Evolutionary conservation across 2,797 vertebrate genomes (phyloP).

Genomic region (Myripristis murdjan): DNA sequence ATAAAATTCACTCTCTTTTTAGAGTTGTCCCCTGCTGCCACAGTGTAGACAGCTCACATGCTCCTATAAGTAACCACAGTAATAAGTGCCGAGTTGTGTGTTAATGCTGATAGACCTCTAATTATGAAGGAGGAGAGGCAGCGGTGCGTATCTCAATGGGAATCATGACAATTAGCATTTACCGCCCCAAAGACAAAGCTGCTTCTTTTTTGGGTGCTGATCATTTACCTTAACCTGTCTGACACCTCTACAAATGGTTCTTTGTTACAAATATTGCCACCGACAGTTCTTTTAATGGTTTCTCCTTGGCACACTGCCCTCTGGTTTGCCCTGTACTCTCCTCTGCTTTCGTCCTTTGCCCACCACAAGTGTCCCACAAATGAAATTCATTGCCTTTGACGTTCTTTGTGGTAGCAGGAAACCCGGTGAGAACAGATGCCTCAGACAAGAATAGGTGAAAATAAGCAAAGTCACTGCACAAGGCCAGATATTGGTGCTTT

Average conservation of each 20-base stretch:
- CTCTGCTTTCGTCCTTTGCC: not conserved
- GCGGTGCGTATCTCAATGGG: not conserved
- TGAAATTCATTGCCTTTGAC: conserved; percentile 27
- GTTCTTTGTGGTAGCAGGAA: conserved; percentile 2
- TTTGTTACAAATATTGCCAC: not conserved
- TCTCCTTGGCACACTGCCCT: conserved; percentile 13
- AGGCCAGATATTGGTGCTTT: not conserved
- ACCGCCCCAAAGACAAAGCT: conserved; percentile 1
- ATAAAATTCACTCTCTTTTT: not conserved
- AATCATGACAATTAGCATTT: not conserved
- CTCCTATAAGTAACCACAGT: not conserved
- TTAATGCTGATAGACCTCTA: not conserved
- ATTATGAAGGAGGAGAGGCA: not conserved
- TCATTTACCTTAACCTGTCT: conserved; percentile 11
- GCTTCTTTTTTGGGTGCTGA: not conserved
- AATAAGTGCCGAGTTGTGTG: not conserved
- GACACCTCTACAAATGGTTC: not conserved
- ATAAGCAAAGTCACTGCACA: not conserved
- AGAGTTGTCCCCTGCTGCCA: not conserved
- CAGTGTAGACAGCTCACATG: not conserved
- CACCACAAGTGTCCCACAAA: not conserved
- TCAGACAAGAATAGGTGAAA: conserved; percentile 9
- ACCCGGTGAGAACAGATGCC: conserved; percentile 15
- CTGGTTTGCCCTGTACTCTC: conserved; percentile 2
- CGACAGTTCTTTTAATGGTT: conserved; percentile 14